These are phyloP conservation scores for Anagrus nilaparvatae DNA, from an alignment of 1,140 invertebrate species.

Conservation along the genomic window DNA sequence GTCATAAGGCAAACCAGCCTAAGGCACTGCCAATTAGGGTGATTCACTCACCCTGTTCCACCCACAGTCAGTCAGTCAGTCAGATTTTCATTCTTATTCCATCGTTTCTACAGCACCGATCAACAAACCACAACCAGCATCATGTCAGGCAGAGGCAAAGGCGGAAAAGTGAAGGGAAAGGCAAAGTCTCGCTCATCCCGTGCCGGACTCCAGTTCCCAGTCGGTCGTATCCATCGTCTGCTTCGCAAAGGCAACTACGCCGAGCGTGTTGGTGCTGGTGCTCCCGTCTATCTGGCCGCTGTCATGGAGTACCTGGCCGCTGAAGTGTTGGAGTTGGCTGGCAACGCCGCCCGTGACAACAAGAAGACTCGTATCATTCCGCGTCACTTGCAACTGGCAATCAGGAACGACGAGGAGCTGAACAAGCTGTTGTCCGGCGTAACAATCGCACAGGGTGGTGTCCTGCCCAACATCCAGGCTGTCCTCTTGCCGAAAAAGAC, in stretches of 20 bases:
- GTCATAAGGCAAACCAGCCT: no score
- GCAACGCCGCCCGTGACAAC: slow-evolving; percentile 13
- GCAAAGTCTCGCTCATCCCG: slow-evolving; percentile 51
- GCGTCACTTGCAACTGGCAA: slow-evolving; percentile 70
- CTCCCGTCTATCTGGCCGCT: slow-evolving; percentile 49
- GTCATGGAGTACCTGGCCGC: slow-evolving; percentile 40
- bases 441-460: no score
- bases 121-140: no score
- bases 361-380: slow-evolving; percentile 52
- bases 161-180: slow-evolving; percentile 53
- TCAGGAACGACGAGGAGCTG: slow-evolving; percentile 58
- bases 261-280: slow-evolving; percentile 41
- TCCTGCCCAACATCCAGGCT: slow-evolving; percentile 56
- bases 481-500: slow-evolving; percentile 49
- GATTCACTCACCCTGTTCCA: no score
- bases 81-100: no score
- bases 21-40: no score
- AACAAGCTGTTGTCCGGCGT: no score
- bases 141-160: slow-evolving; percentile 52
- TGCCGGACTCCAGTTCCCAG: slow-evolving; percentile 61
- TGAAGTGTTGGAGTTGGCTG: slow-evolving; percentile 28
- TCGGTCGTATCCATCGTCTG: slow-evolving; percentile 43
- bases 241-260: slow-evolving; percentile 14
- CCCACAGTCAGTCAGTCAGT: no score
- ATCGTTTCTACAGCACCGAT: no score